A percentile compares a stretch with the other conserved stretches of the same genome.
Conservation (phyloP, 2,113 vertebrate genomes). For the Gadus chalcogrammus region DNA sequence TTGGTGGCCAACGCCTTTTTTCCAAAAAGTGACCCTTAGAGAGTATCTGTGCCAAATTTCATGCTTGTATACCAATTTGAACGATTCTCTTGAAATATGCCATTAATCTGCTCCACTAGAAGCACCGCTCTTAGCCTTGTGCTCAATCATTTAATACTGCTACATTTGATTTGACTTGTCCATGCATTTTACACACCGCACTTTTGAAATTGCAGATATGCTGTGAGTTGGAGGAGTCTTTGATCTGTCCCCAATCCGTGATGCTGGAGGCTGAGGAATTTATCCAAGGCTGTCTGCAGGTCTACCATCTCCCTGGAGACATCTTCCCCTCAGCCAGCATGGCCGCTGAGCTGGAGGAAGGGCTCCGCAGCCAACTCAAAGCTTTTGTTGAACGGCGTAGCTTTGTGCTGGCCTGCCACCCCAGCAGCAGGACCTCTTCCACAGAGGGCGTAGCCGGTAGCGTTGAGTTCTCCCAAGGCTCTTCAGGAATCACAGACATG, state of each 20-base stretch:
- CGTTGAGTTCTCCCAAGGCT: constrained; percentile 90
- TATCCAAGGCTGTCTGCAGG: constrained; percentile 76
- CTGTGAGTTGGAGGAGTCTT: constrained; percentile 84
- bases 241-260: constrained; percentile 74
- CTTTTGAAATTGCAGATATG: constrained; percentile 77
- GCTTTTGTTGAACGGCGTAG: constrained; percentile 80
- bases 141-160: too few relatives aligned
- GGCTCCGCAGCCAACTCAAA: constrained; percentile 80
- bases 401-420: constrained; percentile 73
- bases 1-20: too few relatives aligned
- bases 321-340: constrained; percentile 26
- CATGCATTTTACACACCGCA: constrained; percentile 13
- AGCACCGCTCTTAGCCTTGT: too few relatives aligned
- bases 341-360: constrained; percentile 69
- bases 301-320: constrained; percentile 71
- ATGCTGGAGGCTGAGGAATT: constrained; percentile 76
- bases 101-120: too few relatives aligned
- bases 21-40: too few relatives aligned
- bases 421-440: constrained; percentile 89
- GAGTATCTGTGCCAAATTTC: too few relatives aligned
- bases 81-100: too few relatives aligned
- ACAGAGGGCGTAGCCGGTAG: constrained; percentile 93
- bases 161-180: too few relatives aligned
- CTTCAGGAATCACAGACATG: constrained; percentile 89
- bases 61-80: too few relatives aligned